phyloP scores from a whole-genome alignment of 2,888 invertebrate genomes.

The Andrena bucephala region DNA sequence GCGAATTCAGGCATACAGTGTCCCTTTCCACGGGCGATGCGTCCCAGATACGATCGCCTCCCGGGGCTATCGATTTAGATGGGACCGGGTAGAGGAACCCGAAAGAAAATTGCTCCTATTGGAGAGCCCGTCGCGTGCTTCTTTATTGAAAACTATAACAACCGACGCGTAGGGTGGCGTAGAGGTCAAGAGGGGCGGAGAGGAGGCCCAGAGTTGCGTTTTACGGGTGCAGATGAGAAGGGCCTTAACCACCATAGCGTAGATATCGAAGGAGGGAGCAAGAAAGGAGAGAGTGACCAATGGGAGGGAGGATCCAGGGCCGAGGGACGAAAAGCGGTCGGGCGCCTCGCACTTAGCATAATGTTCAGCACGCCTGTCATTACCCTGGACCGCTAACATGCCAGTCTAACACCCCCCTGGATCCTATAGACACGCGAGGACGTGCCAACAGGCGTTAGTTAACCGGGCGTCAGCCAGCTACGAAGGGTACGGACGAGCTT shows the following conservation, averaged over 20 bases:
- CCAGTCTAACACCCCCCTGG: slow-evolving; percentile 64
- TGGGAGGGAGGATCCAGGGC: neutral
- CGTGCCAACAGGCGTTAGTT: slow-evolving; percentile 66
- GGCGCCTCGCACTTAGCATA: slow-evolving; percentile 73
- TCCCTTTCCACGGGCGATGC: slow-evolving; percentile 4
- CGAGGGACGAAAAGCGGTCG: slow-evolving; percentile 49
- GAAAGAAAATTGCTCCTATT: slow-evolving; percentile 51
- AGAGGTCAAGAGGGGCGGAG: slow-evolving; percentile 26
- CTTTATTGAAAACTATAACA: slow-evolving; percentile 68
- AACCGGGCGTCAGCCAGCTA: slow-evolving; percentile 33
- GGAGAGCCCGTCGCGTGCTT: slow-evolving; percentile 64
- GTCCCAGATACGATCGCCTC: slow-evolving; percentile 43
- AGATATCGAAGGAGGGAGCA: slow-evolving; percentile 35
- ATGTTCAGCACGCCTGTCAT: slow-evolving; percentile 75
- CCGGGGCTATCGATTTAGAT: slow-evolving; percentile 44
- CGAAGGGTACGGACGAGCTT: slow-evolving; percentile 36
- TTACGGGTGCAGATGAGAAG: slow-evolving; percentile 56
- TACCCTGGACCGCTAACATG: slow-evolving; percentile 74
- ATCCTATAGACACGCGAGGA: slow-evolving; percentile 68
- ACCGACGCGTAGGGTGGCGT: slow-evolving; percentile 17
- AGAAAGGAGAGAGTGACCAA: neutral
- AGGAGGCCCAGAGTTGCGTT: slow-evolving; percentile 32
- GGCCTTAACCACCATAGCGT: slow-evolving; percentile 58
- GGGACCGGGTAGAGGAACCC: slow-evolving; percentile 22
- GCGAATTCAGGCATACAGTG: neutral